Percentiles rank a stretch among this genome's conserved stretches.
Evolutionary conservation across 2,113 vertebrate species (phyloP).

Genomic region (Carollia perspicillata): DNA sequence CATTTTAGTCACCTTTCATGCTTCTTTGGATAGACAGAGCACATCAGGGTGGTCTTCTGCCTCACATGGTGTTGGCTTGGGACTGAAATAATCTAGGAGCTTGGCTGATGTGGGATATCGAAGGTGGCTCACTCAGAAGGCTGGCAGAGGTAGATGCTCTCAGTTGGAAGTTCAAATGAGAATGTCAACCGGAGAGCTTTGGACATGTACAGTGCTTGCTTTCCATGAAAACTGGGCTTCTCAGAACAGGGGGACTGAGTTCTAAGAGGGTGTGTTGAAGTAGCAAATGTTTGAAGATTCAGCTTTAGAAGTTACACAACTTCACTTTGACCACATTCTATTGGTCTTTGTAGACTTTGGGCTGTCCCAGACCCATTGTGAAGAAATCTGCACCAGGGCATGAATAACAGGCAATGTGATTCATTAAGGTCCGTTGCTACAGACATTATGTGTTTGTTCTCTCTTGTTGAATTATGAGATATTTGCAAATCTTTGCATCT

Average conservation of each 20-base stretch:
- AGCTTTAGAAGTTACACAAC: neutral
- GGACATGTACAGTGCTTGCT: neutral
- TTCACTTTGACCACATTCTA: neutral
- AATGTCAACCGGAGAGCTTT: neutral
- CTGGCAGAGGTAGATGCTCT: neutral
- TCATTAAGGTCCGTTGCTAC: neutral
- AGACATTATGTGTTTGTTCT: neutral
- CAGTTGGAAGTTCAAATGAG: neutral
- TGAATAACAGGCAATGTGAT: neutral
- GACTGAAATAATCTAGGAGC: neutral
- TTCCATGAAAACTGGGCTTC: neutral
- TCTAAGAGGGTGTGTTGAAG: neutral
- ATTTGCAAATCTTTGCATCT: neutral
- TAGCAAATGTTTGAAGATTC: neutral
- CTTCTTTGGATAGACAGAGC: neutral
- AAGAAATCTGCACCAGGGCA: neutral
- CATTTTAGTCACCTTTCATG: neutral
- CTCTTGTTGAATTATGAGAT: neutral
- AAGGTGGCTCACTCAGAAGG: neutral
- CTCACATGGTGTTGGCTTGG: neutral
- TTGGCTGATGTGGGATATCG: neutral
- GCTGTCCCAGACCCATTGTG: neutral
- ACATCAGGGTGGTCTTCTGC: neutral
- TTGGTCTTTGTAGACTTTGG: neutral
- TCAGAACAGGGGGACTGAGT: neutral